These are phyloP conservation scores for Silvanus unidentatus DNA, from an alignment of 2,888 invertebrate genomes.

Conservation along the genomic window DNA sequence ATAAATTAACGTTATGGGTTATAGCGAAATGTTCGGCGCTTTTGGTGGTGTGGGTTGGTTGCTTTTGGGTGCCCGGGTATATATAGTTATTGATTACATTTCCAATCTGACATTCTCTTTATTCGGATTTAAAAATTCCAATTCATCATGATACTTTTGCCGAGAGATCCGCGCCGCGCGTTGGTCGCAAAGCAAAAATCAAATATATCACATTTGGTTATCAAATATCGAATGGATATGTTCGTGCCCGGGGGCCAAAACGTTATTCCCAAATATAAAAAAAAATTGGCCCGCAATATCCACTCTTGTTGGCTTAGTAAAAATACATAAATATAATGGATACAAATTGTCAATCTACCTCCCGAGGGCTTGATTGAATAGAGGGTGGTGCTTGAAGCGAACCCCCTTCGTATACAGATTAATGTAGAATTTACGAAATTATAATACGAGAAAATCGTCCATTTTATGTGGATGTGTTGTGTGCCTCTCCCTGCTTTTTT, in stretches of 20 bases:
- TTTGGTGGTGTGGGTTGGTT: conserved; percentile 6
- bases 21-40: conserved; percentile 7
- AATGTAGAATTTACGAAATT: background rate
- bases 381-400: conserved; percentile 16
- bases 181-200: conserved; percentile 34
- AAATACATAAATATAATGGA: conserved; percentile 46
- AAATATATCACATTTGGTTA: conserved; percentile 41
- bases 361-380: conserved; percentile 41
- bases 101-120: conserved; percentile 30
- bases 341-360: conserved; percentile 44
- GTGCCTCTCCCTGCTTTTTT: no score
- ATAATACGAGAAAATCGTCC: background rate
- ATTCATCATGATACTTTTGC: conserved; percentile 27
- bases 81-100: conserved; percentile 27
- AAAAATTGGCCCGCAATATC: conserved; percentile 29
- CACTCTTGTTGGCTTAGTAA: conserved; percentile 38
- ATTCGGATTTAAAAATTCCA: conserved; percentile 30
- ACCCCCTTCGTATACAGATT: background rate
- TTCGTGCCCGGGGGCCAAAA: conserved; percentile 35
- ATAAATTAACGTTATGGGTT: conserved; percentile 20
- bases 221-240: conserved; percentile 39
- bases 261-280: conserved; percentile 39
- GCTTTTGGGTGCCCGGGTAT: conserved; percentile 7
- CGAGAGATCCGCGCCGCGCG: conserved; percentile 12
- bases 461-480: no score